A percentile compares a stretch with the other conserved stretches of the same genome.
phyloP scores from a whole-genome alignment of 2,888 invertebrate genomes.

The Drosophila stalkeri region DNA sequence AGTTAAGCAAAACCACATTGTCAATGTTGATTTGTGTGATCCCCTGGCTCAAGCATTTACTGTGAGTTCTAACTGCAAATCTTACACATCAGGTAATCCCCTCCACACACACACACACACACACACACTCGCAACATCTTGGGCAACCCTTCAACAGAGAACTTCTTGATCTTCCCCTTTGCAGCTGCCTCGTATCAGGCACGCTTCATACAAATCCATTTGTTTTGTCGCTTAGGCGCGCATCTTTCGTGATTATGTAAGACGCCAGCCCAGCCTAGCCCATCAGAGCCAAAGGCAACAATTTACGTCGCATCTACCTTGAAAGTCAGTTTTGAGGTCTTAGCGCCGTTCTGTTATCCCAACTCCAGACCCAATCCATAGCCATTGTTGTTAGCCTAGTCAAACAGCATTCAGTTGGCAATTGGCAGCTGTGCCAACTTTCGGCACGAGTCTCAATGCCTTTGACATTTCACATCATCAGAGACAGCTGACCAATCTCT shows the following conservation, averaged over 20 bases:
- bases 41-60: conserved; percentile 13
- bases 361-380: conserved; percentile 29
- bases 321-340: conserved; percentile 67
- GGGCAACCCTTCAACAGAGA: conserved; percentile 64
- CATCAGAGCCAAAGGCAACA: conserved; percentile 52
- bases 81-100: conserved; percentile 64
- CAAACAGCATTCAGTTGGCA: conserved; percentile 43
- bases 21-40: conserved; percentile 26
- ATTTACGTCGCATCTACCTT: conserved; percentile 63
- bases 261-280: conserved; percentile 45
- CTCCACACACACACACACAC: conserved; percentile 2
- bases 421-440: conserved; percentile 69
- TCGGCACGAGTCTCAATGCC: conserved; percentile 42
- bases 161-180: conserved; percentile 39
- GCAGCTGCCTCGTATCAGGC: conserved; percentile 73
- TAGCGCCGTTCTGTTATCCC: conserved; percentile 57
- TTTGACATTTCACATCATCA: conserved; percentile 44
- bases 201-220: conserved; percentile 69
- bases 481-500: conserved; percentile 61
- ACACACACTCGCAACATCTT: not conserved
- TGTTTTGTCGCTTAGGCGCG: conserved; percentile 52
- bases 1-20: conserved; percentile 1
- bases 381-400: conserved; percentile 64
- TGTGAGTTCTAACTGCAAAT: conserved; percentile 58
- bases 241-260: conserved; percentile 68